phyloP scores from a whole-genome alignment of 2,888 invertebrate species.

The Sarcophaga subvicina region DNA sequence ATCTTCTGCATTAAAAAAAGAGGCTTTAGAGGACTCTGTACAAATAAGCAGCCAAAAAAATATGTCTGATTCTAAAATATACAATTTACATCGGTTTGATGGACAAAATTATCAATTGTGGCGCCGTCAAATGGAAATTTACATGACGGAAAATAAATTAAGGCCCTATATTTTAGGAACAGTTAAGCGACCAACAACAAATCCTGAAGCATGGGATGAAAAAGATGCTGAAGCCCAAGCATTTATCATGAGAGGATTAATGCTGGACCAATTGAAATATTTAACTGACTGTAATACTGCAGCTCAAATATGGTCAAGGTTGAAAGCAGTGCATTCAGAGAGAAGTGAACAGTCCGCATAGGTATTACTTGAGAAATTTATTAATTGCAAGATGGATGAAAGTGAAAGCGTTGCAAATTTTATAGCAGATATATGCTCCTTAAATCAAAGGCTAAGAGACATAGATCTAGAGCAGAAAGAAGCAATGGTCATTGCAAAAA shows the following conservation, averaged over 20 bases:
- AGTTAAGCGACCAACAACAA: constrained; percentile 25
- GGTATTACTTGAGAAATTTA: constrained; percentile 66
- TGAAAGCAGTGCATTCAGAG: constrained; percentile 66
- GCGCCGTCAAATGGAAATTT: constrained; percentile 41
- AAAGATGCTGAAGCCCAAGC: constrained; percentile 68
- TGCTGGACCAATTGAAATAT: constrained; percentile 66
- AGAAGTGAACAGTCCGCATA: constrained; percentile 65
- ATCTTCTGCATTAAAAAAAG: background rate
- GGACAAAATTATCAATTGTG: constrained; percentile 40
- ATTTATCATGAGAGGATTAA: constrained; percentile 65
- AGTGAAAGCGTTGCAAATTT: constrained; percentile 61
- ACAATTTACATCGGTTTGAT: constrained; percentile 36
- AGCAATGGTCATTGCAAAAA: constrained; percentile 64
- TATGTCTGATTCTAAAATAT: constrained; percentile 22
- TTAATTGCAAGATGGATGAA: constrained; percentile 65
- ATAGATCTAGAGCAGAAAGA: constrained; percentile 66
- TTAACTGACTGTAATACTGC: constrained; percentile 65
- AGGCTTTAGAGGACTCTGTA: background rate
- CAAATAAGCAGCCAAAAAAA: background rate
- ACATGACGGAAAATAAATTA: constrained; percentile 66
- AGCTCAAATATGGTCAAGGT: constrained; percentile 64
- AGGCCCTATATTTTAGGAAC: constrained; percentile 66
- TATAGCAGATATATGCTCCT: constrained; percentile 57
- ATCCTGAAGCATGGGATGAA: constrained; percentile 58
- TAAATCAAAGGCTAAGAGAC: constrained; percentile 64